Evolutionary conservation across 2,113 vertebrate species (phyloP), one percentile per base, ranked within the genome.

Genomic region (Spea multiplicata): DNA sequence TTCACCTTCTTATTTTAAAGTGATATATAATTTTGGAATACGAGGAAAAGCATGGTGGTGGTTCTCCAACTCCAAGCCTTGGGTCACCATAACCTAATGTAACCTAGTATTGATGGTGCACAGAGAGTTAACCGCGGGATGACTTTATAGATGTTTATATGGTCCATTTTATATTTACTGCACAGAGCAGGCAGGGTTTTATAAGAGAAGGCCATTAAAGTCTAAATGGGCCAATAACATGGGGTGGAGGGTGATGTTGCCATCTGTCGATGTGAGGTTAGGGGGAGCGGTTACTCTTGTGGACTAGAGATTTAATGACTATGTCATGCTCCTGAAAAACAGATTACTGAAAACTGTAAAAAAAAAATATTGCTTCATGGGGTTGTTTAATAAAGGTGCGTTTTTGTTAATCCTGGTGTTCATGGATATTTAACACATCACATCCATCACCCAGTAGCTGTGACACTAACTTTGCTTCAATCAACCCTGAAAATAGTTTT

Each of bases 171-270:
- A 14, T 9, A 44, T 47, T 69, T 10, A 30, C 50, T 76, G 75
- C 53, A 8, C 50, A 16, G 9, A 61, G 66, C 67, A 69, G 45
- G 44, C 57, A 30, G 16, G 4, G 44, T 61, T 76, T 70, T 76
- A 76, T 46, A 44, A 47, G 75, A 76, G 52, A 2, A 50, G 7
- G 44, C 30, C 44, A 68, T 65, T 75, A 75, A 75, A 75, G n/a
- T 66, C 45, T 75, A 61, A 50, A 52, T 52, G 66, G 16, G n/a
- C 61, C n/a, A 52, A 49, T 75, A 66, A 66, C 52, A 30, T 66
- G 73, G 64, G 53, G 66, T 48, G 66, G 67, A 44, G 57, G 52
- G 50, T 70, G 57, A 76, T 59, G 49, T 59, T 61, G 4, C 9
- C 14, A 30, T 14, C 61, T 17, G 61, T 64, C 2, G 30, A 64